Conservation (phyloP, 2,888 invertebrate genomes). For the Lumbricus terrestris region DNA sequence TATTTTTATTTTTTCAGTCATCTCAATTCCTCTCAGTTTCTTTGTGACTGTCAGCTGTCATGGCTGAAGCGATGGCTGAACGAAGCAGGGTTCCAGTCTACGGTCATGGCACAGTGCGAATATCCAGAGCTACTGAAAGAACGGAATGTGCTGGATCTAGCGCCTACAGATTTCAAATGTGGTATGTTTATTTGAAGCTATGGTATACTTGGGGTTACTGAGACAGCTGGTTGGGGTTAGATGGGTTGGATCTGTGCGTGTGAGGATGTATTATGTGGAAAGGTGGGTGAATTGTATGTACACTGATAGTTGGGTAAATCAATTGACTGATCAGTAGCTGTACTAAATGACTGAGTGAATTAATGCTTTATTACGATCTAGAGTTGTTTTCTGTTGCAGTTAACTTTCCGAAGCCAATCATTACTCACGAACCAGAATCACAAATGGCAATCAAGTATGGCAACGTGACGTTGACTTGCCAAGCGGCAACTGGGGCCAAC, state of each 20-base stretch:
- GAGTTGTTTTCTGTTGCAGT: slow-evolving; percentile 58
- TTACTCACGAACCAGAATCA: slow-evolving; percentile 77
- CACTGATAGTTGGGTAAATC: neutral
- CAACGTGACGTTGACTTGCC: slow-evolving; percentile 78
- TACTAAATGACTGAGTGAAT: slow-evolving; percentile 16
- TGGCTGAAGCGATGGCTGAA: slow-evolving; percentile 82
- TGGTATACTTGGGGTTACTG: neutral
- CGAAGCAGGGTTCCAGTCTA: slow-evolving; percentile 62
- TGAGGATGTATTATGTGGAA: neutral
- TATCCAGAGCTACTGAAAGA: slow-evolving; percentile 78
- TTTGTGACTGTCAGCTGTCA: slow-evolving; percentile 84
- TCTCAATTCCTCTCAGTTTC: slow-evolving; percentile 73
- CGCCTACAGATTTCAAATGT: slow-evolving; percentile 61
- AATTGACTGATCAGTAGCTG: neutral
- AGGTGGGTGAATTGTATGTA: too few relatives aligned
- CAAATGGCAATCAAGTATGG: slow-evolving; percentile 84
- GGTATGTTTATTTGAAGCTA: slow-evolving; percentile 53
- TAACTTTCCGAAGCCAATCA: slow-evolving; percentile 81
- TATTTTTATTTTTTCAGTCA: slow-evolving; percentile 45
- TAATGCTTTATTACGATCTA: neutral
- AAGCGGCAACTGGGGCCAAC: slow-evolving; percentile 70
- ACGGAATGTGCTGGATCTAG: slow-evolving; percentile 69
- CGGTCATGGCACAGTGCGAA: slow-evolving; percentile 72
- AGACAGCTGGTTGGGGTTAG: neutral
- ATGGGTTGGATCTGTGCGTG: neutral